A percentile compares a stretch with the other conserved stretches of the same genome.
Evolutionary conservation across 2,888 invertebrate genomes (phyloP).

Genomic region (Calameuta pallipes): DNA sequence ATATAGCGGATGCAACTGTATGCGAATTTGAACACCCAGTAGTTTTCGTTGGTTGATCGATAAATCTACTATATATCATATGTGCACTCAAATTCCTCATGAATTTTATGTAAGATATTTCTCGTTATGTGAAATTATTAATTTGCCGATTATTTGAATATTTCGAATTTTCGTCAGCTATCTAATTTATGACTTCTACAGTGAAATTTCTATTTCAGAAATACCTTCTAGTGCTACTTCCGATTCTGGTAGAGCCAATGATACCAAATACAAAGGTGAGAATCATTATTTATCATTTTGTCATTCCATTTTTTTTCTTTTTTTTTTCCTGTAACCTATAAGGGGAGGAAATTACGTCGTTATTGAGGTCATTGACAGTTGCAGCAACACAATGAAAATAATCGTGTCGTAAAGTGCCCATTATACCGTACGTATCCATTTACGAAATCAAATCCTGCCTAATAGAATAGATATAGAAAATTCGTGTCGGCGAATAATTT

Average conservation of each 20-base stretch:
- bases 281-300: background rate
- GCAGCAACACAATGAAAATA: background rate
- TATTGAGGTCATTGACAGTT: background rate
- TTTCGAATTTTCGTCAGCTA: background rate
- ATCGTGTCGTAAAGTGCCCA: background rate
- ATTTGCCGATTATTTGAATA: background rate
- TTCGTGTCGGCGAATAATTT: background rate
- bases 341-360: background rate
- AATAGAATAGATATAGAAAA: background rate
- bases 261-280: slow-evolving; percentile 57
- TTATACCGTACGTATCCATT: background rate
- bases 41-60: background rate
- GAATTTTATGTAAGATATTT: background rate
- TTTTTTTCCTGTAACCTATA: background rate
- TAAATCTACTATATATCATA: background rate
- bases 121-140: background rate
- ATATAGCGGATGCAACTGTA: too few species aligned
- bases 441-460: background rate
- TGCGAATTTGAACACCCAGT: background rate
- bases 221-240: slow-evolving; percentile 45
- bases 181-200: background rate
- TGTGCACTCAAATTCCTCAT: background rate
- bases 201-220: slow-evolving; percentile 40
- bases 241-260: slow-evolving; percentile 40
- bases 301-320: background rate